Conservation (phyloP, 2,888 invertebrate genomes). For the Eupeodes luniger region DNA sequence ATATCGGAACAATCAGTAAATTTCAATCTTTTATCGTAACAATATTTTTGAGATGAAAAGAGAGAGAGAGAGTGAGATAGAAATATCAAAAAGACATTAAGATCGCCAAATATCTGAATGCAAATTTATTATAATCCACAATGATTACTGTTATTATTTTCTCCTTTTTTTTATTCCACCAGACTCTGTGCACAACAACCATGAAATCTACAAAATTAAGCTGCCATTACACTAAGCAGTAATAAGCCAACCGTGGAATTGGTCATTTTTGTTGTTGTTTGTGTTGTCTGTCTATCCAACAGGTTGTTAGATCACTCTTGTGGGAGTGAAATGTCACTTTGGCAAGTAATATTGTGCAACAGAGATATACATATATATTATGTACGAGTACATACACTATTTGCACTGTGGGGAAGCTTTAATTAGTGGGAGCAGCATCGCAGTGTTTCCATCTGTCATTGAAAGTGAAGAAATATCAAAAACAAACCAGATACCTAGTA, state of each 20-base stretch:
- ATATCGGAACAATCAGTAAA: no score
- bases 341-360: constrained; percentile 61
- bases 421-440: constrained; percentile 49
- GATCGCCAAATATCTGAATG: constrained; percentile 59
- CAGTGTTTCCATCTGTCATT: background rate
- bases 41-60: no score
- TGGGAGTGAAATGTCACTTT: constrained; percentile 73
- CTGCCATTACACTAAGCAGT: constrained; percentile 37
- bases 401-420: constrained; percentile 22
- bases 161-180: background rate
- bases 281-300: constrained; percentile 11
- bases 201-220: constrained; percentile 39
- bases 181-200: background rate
- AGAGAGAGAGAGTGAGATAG: no score
- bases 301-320: constrained; percentile 47
- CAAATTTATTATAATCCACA: constrained; percentile 62
- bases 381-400: background rate
- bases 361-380: no score
- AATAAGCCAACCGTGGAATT: constrained; percentile 40
- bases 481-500: constrained; percentile 35
- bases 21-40: no score
- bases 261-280: constrained; percentile 31
- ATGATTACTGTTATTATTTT: constrained; percentile 36
- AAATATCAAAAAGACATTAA: constrained; percentile 47
- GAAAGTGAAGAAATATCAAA: constrained; percentile 13